Evolutionary conservation across 2,888 invertebrate species (phyloP).

Genomic region (Odontocolon sp.): DNA sequence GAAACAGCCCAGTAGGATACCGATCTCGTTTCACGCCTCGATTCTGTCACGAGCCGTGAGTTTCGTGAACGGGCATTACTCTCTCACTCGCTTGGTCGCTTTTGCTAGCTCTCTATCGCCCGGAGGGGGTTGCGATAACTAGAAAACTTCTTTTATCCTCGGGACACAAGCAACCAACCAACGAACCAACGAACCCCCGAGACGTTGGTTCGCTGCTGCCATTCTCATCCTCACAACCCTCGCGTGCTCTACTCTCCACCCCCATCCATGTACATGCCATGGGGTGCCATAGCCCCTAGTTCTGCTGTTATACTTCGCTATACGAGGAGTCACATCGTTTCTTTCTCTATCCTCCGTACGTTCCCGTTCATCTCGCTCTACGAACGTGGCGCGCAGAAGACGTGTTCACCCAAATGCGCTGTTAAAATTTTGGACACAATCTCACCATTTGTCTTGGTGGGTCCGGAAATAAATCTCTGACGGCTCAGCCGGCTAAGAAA

Average conservation of each 20-base stretch:
- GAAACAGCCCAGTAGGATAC: conserved; percentile 63
- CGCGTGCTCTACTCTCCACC: conserved; percentile 38
- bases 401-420: conserved; percentile 85
- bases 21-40: conserved; percentile 81
- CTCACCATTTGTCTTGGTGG: conserved; percentile 89
- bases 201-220: conserved; percentile 60
- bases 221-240: conserved; percentile 54
- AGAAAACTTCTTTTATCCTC: conserved; percentile 78
- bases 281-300: conserved; percentile 48
- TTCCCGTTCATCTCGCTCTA: conserved; percentile 66
- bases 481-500: conserved; percentile 83
- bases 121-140: conserved; percentile 72
- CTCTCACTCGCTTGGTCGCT: conserved; percentile 52
- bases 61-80: conserved; percentile 69
- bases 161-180: conserved; percentile 52
- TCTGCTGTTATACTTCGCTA: conserved; percentile 47
- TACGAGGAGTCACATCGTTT: conserved; percentile 56
- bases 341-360: conserved; percentile 63
- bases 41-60: conserved; percentile 78
- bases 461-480: conserved; percentile 87
- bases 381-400: conserved; percentile 80
- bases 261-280: conserved; percentile 32
- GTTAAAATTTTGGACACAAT: conserved; percentile 91
- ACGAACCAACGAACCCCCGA: conserved; percentile 54
- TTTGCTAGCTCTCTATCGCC: conserved; percentile 23